A percentile compares a stretch with the other conserved stretches of the same genome.
phyloP scores from a whole-genome alignment of 2,797 vertebrate genomes.

The Notolabrus celidotus region DNA sequence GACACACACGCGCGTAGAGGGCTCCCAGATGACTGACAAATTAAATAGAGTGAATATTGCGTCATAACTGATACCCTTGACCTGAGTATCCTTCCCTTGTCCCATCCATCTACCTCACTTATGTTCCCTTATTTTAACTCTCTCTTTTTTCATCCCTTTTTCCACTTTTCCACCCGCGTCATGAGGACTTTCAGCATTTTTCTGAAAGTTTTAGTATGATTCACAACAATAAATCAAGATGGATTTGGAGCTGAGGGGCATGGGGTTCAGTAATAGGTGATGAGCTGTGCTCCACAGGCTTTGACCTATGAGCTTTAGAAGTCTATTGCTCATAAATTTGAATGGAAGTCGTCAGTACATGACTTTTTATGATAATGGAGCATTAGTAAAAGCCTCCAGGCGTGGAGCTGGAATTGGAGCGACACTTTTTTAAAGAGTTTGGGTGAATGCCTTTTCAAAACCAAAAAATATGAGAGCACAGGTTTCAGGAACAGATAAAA shows the following conservation, averaged over 20 bases:
- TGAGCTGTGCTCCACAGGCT: neutral
- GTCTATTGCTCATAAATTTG: neutral
- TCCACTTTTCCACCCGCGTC: neutral
- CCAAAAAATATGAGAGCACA: neutral
- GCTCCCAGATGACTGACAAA: slow-evolving; percentile 50
- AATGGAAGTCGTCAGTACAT: neutral
- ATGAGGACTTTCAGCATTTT: neutral
- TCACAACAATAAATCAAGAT: neutral
- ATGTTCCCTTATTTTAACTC: neutral
- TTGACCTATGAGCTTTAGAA: neutral
- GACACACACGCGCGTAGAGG: slow-evolving; percentile 41
- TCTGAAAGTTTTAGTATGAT: neutral
- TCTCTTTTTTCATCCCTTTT: neutral
- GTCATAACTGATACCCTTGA: slow-evolving; percentile 51
- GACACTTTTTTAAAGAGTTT: neutral
- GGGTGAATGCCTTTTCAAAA: neutral
- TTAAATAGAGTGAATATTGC: slow-evolving; percentile 57
- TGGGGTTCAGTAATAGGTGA: neutral
- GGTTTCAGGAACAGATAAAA: too few species aligned
- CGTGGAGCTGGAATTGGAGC: neutral
- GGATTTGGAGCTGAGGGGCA: neutral
- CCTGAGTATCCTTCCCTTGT: slow-evolving; percentile 41
- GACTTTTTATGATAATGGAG: neutral
- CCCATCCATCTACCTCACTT: slow-evolving; percentile 1
- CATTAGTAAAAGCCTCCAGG: neutral